These are phyloP conservation scores for Otis tarda DNA, from an alignment of 2,113 vertebrate species.

Conservation along the genomic window DNA sequence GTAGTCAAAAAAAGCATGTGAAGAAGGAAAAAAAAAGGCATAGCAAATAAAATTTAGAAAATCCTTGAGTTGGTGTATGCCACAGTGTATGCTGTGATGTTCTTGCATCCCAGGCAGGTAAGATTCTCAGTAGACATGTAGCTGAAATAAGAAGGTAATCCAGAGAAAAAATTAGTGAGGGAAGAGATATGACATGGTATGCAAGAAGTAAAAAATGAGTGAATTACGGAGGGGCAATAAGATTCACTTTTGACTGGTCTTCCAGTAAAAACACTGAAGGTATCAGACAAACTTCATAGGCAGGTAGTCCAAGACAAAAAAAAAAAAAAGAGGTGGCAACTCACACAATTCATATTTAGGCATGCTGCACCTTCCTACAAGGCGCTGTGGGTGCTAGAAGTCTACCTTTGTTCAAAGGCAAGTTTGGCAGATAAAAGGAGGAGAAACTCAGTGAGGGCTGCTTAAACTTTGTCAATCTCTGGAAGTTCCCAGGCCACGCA, in stretches of 20 bases:
- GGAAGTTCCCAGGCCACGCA: not conserved
- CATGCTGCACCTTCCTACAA: not conserved
- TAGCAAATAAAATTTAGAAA: not conserved
- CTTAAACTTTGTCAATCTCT: not conserved
- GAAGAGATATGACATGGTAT: not conserved
- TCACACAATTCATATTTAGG: not conserved
- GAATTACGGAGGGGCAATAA: accelerated
- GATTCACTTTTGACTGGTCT: not conserved
- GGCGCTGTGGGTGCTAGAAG: not conserved
- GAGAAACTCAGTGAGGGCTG: not conserved
- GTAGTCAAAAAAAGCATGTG: not conserved
- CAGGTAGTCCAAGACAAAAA: not conserved
- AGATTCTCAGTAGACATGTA: not conserved
- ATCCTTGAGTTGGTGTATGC: not conserved
- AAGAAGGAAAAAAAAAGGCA: not conserved
- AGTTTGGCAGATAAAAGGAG: not conserved
- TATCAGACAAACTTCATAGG: not conserved
- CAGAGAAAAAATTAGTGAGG: not conserved
- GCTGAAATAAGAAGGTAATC: not conserved
- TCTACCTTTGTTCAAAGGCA: not conserved
- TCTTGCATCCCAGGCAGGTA: not conserved
- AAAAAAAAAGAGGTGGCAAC: not conserved
- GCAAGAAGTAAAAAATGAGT: not conserved
- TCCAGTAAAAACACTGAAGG: not conserved
- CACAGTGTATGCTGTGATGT: not conserved